Conservation (phyloP, 1,140 invertebrate genomes). For the Atta cephalotes region DNA sequence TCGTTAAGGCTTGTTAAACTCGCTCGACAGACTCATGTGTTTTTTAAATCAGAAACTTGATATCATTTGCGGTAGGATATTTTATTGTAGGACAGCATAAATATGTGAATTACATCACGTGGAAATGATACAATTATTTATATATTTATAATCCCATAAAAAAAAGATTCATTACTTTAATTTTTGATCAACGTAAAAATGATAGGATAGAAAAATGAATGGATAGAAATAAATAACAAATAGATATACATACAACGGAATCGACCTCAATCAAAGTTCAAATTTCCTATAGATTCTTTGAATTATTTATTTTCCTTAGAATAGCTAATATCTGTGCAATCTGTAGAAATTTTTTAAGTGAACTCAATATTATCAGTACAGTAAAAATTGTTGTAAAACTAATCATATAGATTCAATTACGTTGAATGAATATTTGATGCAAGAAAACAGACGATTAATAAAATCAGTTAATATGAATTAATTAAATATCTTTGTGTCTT, state of each 20-base stretch:
- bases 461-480: not conserved
- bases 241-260: not conserved
- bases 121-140: not conserved
- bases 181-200: not conserved
- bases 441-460: not conserved
- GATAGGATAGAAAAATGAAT: not conserved
- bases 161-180: not conserved
- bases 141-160: not conserved
- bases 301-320: not conserved
- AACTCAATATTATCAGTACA: not conserved
- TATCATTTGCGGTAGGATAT: not conserved
- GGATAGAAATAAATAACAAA: not conserved
- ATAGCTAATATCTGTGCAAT: not conserved
- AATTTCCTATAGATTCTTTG: not conserved
- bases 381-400: not conserved
- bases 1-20: conserved; percentile 9
- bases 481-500: not conserved
- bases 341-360: not conserved
- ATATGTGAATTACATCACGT: too few species aligned
- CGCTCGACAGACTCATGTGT: not conserved
- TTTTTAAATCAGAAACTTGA: not conserved
- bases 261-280: not conserved
- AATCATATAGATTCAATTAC: not conserved
- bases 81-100: not conserved
- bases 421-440: not conserved